phyloP scores from a whole-genome alignment of 2,888 invertebrate species.

The Drosophila mayaguana region DNA sequence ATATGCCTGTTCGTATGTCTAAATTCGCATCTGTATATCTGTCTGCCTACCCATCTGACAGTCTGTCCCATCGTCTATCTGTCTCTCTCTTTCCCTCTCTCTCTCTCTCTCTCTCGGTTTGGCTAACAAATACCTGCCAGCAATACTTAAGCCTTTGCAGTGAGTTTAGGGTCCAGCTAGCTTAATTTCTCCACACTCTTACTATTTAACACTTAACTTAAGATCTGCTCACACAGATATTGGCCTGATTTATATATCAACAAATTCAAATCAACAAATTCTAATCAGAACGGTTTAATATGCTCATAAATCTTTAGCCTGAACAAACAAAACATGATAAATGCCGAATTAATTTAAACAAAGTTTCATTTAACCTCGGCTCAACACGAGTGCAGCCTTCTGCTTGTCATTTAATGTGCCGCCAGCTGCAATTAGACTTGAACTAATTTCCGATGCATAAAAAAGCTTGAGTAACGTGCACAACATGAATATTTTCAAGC shows the following conservation, averaged over 20 bases:
- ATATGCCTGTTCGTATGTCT: no score
- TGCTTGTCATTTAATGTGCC: not conserved
- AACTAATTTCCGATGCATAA: constrained; percentile 20
- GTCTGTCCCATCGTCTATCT: no score
- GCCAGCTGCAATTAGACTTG: constrained; percentile 27
- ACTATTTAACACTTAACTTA: not conserved
- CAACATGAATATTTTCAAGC: constrained; percentile 12
- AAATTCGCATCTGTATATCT: no score
- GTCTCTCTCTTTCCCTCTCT: no score
- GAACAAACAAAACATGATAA: constrained; percentile 21
- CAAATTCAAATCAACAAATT: constrained; percentile 9
- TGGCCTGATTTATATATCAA: constrained; percentile 19
- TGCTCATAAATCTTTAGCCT: constrained; percentile 28
- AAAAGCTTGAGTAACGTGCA: constrained; percentile 1
- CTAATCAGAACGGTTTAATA: constrained; percentile 13
- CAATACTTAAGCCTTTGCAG: no score
- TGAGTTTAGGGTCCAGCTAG: no score
- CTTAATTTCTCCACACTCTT: not conserved
- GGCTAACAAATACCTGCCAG: no score
- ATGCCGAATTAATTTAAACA: not conserved
- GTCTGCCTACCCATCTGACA: no score
- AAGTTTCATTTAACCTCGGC: not conserved
- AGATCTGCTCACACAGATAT: constrained; percentile 1
- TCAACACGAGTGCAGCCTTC: not conserved
- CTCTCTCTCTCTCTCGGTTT: no score